Base-by-base conservation (phyloP, 2,797 vertebrate genomes). In the Esox masquinongy region DNA sequence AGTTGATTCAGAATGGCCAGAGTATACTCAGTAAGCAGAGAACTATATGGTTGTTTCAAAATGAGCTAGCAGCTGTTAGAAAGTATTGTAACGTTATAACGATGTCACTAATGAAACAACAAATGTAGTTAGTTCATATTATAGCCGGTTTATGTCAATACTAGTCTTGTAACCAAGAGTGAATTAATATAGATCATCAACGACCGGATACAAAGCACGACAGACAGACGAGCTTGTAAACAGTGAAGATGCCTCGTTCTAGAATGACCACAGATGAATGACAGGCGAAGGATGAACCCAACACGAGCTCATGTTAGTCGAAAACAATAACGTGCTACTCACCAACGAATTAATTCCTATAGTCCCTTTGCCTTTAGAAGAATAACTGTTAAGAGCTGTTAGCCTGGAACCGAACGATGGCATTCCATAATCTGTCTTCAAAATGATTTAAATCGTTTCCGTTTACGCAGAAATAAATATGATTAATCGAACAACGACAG, bases 221-320 rank as follows among this genome's bases (percentile, higher is more conserved):
- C 53, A 29, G 26, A 64, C 22, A 4, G 29, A 29, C 31, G 11
- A 72, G 39, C 68, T 75, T 76, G 78, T 75, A 68, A 79, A 75
- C 78, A 79, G 24, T 51, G 34, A 22, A 19, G 15, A 61, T 66
- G 78, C 36, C 51, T 63, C 51, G 16, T 31, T 14, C 51, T 34
- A 22, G 14, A n/a, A 26, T 69, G 43, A 59, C 51, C 31, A 61
- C 66, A 68, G 49, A 50, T 22, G 29, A 68, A 64, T 56, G 61
- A 1, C 67, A 74, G 39, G 51, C 36, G 34, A 7, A 11, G 22
- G 24, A 11, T 72, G 66, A 61, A 72, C 26, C 50, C 47, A 51
- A 26, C 70, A 71, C 50, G 50, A 79, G 53, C 47, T 36, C 34
- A 19, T 68, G 66, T 51, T 24, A 77, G 70, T 73, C 66, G 49